A percentile compares a stretch with the other conserved stretches of the same genome.
Evolutionary conservation across 2,797 vertebrate species (phyloP).

Genomic region (Cryptoblepharus egeriae): DNA sequence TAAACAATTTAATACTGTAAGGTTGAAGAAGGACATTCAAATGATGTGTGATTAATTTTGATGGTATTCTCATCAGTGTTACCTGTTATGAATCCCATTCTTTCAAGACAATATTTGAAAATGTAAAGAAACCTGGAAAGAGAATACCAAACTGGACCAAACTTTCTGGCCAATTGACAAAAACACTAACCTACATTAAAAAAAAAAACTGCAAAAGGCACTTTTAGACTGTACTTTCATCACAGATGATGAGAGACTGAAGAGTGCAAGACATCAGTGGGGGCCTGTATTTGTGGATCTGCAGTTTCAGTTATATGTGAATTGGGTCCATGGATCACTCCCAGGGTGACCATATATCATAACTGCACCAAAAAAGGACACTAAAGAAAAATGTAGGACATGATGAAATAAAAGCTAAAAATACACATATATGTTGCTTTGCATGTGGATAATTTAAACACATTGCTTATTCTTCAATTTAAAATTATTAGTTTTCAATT

Average conservation of each 20-base stretch:
- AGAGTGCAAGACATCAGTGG: too few species aligned
- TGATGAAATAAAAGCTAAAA: too few species aligned
- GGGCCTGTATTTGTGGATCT: too few species aligned
- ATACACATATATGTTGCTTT: too few species aligned
- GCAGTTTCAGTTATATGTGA: too few species aligned
- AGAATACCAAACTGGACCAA: neutral
- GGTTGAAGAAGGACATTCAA: neutral
- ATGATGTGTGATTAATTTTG: slow-evolving; percentile 3
- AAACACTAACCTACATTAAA: neutral
- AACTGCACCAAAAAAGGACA: too few species aligned
- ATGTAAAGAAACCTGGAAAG: neutral
- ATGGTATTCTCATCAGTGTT: neutral
- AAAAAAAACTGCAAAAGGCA: neutral
- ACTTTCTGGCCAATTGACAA: neutral
- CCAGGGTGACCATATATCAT: too few species aligned
- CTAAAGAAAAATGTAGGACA: too few species aligned
- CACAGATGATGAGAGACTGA: neutral
- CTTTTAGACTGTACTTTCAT: neutral
- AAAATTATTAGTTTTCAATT: too few species aligned
- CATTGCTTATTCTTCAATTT: too few species aligned
- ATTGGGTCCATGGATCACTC: too few species aligned
- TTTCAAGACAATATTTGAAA: neutral
- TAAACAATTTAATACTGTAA: neutral
- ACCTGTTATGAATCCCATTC: neutral
- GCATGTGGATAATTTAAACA: too few species aligned